Evolutionary conservation across 2,797 vertebrate genomes (phyloP).

Genomic region (Xiphophorus birchmanni): DNA sequence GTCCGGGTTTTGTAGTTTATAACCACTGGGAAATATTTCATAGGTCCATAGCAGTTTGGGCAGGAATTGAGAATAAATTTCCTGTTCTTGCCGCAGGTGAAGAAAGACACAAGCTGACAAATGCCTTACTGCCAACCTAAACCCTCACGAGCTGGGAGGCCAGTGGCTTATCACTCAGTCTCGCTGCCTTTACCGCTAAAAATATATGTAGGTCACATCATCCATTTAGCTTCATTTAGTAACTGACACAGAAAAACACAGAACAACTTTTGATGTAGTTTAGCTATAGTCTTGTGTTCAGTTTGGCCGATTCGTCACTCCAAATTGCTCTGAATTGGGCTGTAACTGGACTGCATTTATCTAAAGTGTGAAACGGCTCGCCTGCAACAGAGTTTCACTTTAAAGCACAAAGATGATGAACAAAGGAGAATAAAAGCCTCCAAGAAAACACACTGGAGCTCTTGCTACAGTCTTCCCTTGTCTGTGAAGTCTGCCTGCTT

Average conservation of each 20-base stretch:
- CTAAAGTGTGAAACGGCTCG: neutral
- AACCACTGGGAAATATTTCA: constrained; percentile 65
- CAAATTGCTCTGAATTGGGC: constrained; percentile 11
- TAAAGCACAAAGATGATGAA: constrained; percentile 13
- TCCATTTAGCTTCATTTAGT: constrained; percentile 26
- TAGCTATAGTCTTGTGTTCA: neutral
- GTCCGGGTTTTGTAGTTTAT: constrained; percentile 61
- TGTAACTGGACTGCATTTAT: constrained; percentile 39
- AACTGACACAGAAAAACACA: constrained; percentile 19
- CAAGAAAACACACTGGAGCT: neutral
- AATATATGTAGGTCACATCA: constrained; percentile 21
- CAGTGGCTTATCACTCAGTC: constrained; percentile 27
- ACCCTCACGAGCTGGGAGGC: constrained; percentile 6
- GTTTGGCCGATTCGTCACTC: constrained; percentile 24
- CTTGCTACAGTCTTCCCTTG: neutral
- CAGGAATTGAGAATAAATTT: constrained; percentile 48
- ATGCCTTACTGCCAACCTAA: constrained; percentile 32
- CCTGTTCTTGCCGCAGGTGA: constrained; percentile 38
- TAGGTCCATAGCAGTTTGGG: constrained; percentile 48
- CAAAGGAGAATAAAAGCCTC: neutral
- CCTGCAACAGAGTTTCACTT: constrained; percentile 2
- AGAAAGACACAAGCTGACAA: constrained; percentile 49
- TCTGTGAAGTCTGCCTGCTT: neutral
- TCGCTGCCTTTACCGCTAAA: constrained; percentile 2
- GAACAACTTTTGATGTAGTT: constrained; percentile 18